phyloP scores from a whole-genome alignment of 2,797 vertebrate genomes.

The Florisuga fusca region DNA sequence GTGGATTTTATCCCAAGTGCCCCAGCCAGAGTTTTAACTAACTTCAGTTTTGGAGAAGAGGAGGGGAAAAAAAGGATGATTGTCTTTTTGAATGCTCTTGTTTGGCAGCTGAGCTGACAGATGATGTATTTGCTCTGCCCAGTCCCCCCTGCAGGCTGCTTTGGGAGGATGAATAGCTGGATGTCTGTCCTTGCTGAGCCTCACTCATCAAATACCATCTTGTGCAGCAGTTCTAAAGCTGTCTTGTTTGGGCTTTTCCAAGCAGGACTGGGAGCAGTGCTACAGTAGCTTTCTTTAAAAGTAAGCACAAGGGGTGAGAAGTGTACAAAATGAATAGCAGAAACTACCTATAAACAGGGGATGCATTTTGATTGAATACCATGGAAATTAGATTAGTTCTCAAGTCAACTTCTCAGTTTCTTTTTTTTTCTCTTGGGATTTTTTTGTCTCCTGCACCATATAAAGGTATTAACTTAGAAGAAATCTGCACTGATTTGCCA shows the following conservation, averaged over 20 bases:
- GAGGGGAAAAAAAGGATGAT: background rate
- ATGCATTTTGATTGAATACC: rapidly evolving
- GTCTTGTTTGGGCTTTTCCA: slow-evolving; percentile 14
- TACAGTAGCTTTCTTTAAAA: background rate
- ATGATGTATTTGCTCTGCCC: background rate
- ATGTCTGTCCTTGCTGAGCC: background rate
- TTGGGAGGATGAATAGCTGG: background rate
- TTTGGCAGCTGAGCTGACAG: slow-evolving; percentile 8
- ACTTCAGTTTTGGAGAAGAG: background rate
- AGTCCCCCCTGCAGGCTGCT: background rate
- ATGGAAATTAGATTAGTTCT: background rate
- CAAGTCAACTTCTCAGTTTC: background rate
- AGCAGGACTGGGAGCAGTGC: background rate
- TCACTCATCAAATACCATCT: background rate
- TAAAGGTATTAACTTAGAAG: background rate
- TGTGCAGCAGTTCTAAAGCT: slow-evolving; percentile 5
- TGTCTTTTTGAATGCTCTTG: background rate
- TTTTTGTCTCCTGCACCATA: background rate
- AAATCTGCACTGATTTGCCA: background rate
- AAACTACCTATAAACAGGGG: background rate
- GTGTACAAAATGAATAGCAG: background rate
- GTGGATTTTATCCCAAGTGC: background rate
- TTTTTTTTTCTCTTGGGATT: background rate
- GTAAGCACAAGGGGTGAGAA: background rate
- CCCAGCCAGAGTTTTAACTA: background rate